Evolutionary conservation across 1,140 invertebrate genomes (phyloP), one percentile per base, ranked within the genome.

Genomic region (Sycobia sp.): DNA sequence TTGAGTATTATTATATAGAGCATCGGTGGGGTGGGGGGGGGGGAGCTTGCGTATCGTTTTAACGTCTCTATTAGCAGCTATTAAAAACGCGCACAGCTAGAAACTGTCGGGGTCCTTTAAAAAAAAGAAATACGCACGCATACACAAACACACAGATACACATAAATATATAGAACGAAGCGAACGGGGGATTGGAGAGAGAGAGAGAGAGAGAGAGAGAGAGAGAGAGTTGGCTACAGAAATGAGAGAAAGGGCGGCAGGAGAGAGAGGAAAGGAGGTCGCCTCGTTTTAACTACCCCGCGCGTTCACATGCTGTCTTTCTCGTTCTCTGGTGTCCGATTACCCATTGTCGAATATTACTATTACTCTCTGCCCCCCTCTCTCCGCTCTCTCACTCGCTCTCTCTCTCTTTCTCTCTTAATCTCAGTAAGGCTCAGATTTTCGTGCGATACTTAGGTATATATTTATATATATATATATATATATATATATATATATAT

Each of bases 61-160:
- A 78, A 78, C 76, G 74, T 78, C 74, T 76, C 76, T 78, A 78
- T 78, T 78, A 78, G 76, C 73, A 70, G 74, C 75, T 78, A 78
- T 78, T 78, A 78, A 77, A 75, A 76, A 71, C 68, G 66, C 68
- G 64, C 46, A 57, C 29, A 11, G n/a, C n/a, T n/a, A n/a, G n/a
- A n/a, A n/a, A n/a, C n/a, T n/a, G n/a, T n/a, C n/a, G n/a, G n/a
- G n/a, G n/a, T n/a, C n/a, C n/a, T n/a, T n/a, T n/a, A n/a, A n/a
- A n/a, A n/a, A n/a, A 54, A 14, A 47, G 4, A 10, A 13, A 23
- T 5, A n/a, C 44, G n/a, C 23, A 47, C 14, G n/a, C 18, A 22
- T n/a, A n/a, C n/a, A n/a, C n/a, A n/a, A n/a, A n/a, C n/a, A n/a
- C n/a, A n/a, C n/a, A n/a, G n/a, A n/a, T n/a, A n/a, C n/a, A n/a